These are phyloP conservation scores for Uria aalge DNA, from an alignment of 2,113 vertebrate species.

Conservation along the genomic window DNA sequence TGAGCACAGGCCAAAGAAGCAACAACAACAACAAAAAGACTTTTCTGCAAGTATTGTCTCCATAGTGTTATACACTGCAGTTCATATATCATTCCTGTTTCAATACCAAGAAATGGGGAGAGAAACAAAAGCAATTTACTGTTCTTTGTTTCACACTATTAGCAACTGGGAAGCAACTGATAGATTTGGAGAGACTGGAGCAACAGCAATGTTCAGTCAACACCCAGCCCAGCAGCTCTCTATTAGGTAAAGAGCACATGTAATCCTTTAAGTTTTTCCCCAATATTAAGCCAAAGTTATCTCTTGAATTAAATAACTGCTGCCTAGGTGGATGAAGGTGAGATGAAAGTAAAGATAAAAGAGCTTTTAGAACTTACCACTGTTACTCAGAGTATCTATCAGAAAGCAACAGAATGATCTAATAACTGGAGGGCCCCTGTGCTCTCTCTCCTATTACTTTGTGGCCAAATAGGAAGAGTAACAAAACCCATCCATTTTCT, in stretches of 20 bases:
- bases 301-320: neutral
- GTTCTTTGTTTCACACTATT: neutral
- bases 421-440: neutral
- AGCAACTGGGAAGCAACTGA: neutral
- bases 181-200: neutral
- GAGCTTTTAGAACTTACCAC: neutral
- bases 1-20: neutral
- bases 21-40: neutral
- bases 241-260: neutral
- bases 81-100: slow-evolving; percentile 23
- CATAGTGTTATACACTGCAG: neutral
- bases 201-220: neutral
- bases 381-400: neutral
- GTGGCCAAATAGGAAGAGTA: neutral
- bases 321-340: neutral
- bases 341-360: neutral
- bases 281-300: neutral
- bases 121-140: slow-evolving; percentile 25
- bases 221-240: neutral
- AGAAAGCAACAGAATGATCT: neutral
- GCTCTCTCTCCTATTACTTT: neutral
- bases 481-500: neutral
- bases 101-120: neutral
- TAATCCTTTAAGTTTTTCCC: neutral
- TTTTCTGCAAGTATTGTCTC: neutral